Evolutionary conservation across 2,797 vertebrate genomes (phyloP), one percentile per base, ranked within the genome.

Genomic region (Eulemur albifrons): DNA sequence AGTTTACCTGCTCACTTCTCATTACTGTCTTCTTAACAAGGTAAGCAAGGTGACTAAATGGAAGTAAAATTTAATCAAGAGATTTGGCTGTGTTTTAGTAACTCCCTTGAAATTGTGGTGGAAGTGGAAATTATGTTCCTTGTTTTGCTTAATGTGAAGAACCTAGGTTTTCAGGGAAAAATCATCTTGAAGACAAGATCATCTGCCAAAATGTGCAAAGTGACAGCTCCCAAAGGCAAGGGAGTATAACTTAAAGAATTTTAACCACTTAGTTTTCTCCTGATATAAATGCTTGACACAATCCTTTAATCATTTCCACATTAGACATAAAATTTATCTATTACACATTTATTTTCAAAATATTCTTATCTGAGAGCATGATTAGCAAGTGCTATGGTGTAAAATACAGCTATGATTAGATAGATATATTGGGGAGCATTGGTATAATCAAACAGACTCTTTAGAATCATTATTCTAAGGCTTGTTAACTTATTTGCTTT

Each of bases 401-500:
- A 87, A 93, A 91, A 92, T 85, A 57, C 9, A 76, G 21, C 32
- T 45, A 25, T 76, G 73, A 57, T 88, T 89, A 89, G 6, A 50
- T 63, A 52, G 21, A 61, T 17, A 67, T 30, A 85, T 70, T 57
- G 27, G 38, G 6, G 13, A 69, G 9, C 13, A 70, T 2, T 70
- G 57, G 38, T 43, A 76, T 25, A 30, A 85, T 12, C 40, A 63
- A 93, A 21, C 15, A 67, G 59, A 63, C 45, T 40, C 65, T 95
- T 97, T 92, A 77, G 80, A 93, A 65, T 0, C 73, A 63, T 94
- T 97, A 48, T 95, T 94, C 65, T 30, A 83, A 94, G 32, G 23
- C 20, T 82, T 27, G 3, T 40, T 94, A 90, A 85, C 50, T 30
- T 92, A 57, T 57, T 92, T 91, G 7, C 25, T n/a, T 40, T 91